Conservation (phyloP, 2,888 invertebrate genomes). For the Isoperla grammatica region DNA sequence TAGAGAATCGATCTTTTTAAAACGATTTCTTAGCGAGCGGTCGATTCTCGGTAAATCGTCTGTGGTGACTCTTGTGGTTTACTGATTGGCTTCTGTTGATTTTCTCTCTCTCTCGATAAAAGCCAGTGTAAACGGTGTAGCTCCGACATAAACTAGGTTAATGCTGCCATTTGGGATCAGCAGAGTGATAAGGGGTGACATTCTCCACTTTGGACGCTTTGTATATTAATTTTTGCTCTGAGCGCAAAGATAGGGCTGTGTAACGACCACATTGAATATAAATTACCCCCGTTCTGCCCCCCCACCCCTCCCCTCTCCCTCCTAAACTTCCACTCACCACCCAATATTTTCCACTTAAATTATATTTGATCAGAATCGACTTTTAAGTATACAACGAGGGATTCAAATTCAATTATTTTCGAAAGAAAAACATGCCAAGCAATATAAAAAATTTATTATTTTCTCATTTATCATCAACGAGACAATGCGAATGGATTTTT, state of each 20-base stretch:
- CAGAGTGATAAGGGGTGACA: background rate
- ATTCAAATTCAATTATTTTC: background rate
- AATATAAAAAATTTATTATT: background rate
- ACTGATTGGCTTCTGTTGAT: too few relatives aligned
- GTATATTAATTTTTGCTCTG: too few relatives aligned
- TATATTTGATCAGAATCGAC: background rate
- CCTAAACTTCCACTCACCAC: too few relatives aligned
- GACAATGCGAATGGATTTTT: background rate
- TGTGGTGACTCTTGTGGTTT: too few relatives aligned
- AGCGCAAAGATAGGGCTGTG: too few relatives aligned
- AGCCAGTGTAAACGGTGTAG: background rate
- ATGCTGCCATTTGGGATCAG: background rate
- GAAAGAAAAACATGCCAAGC: background rate
- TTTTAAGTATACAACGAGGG: background rate
- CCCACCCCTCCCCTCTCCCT: too few relatives aligned
- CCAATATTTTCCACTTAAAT: background rate
- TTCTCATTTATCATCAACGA: background rate
- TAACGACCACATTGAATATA: too few relatives aligned
- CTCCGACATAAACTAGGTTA: constrained; percentile 2
- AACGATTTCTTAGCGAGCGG: too few relatives aligned
- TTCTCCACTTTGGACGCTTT: too few relatives aligned
- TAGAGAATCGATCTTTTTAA: too few relatives aligned
- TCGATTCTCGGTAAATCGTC: too few relatives aligned
- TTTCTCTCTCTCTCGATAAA: background rate
- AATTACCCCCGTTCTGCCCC: too few relatives aligned